A percentile compares a stretch with the other conserved stretches of the same genome.
These are phyloP conservation scores for Nipponacmea schrenckii DNA, from an alignment of 2,888 invertebrate species.

Conservation along the genomic window DNA sequence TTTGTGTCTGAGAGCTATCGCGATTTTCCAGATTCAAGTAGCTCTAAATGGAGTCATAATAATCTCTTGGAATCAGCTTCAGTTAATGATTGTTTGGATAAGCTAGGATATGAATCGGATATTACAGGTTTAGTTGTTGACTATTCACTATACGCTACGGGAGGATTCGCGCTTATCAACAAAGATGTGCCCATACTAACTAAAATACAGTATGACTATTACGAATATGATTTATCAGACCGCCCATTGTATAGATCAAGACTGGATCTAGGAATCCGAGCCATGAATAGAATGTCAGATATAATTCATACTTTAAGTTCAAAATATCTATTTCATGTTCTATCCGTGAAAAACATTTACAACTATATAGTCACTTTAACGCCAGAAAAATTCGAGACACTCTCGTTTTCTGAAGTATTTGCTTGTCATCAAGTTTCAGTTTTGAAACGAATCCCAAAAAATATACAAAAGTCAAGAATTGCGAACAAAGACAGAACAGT, in stretches of 20 bases:
- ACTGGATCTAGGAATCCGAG: neutral
- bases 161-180: neutral
- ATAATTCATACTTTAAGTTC: neutral
- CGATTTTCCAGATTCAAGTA: neutral
- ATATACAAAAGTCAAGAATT: neutral
- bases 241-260: neutral
- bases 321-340: neutral
- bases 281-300: neutral
- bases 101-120: neutral
- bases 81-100: neutral
- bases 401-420: neutral
- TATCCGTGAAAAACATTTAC: neutral
- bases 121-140: neutral
- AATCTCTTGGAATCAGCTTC: neutral
- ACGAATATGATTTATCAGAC: neutral
- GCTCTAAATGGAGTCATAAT: neutral
- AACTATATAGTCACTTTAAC: neutral
- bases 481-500: neutral
- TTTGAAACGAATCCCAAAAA: neutral
- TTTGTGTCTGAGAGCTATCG: neutral
- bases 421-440: neutral
- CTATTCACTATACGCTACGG: neutral
- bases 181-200: neutral
- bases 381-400: neutral
- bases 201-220: neutral